Conservation (phyloP, 2,888 invertebrate species). For the Pyrochroa serraticornis region DNA sequence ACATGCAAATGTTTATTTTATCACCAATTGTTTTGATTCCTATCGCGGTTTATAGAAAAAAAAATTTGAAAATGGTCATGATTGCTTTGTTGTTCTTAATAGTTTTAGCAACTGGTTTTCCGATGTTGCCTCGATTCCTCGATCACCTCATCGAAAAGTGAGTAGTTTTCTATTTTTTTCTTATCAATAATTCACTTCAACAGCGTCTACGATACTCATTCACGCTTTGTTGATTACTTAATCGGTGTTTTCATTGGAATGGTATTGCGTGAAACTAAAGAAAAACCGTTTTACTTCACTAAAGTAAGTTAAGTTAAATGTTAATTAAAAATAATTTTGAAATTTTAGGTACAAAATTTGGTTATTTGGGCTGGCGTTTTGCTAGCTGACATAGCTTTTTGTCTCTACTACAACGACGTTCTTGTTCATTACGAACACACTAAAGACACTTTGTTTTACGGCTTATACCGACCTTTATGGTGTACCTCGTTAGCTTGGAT, state of each 20-base stretch:
- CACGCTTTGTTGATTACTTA: constrained; percentile 17
- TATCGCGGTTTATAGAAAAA: constrained; percentile 32
- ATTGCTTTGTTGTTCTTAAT: constrained; percentile 19
- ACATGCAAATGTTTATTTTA: constrained; percentile 52
- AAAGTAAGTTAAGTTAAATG: constrained; percentile 2
- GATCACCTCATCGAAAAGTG: constrained; percentile 24
- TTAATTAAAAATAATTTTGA: not conserved
- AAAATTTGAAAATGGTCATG: constrained; percentile 34
- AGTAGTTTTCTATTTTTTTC: not conserved
- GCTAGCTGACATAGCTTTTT: constrained; percentile 9
- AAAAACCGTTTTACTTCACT: constrained; percentile 15
- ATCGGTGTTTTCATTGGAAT: constrained; percentile 18
- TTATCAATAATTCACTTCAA: not conserved
- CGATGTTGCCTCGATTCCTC: constrained; percentile 11
- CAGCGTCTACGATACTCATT: constrained; percentile 26
- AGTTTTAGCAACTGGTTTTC: constrained; percentile 8
- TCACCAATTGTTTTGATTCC: constrained; percentile 50
- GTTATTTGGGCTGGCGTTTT: constrained; percentile 19
- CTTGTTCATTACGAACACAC: constrained; percentile 12
- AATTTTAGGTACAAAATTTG: constrained; percentile 14
- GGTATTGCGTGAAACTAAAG: constrained; percentile 11
- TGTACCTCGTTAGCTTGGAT: constrained; percentile 19
- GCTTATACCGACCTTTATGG: constrained; percentile 24
- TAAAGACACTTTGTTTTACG: constrained; percentile 17
- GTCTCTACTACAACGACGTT: constrained; percentile 20